Evolutionary conservation across 2,888 invertebrate genomes (phyloP), one percentile per base, ranked within the genome.

Genomic region (Sericinus montela): DNA sequence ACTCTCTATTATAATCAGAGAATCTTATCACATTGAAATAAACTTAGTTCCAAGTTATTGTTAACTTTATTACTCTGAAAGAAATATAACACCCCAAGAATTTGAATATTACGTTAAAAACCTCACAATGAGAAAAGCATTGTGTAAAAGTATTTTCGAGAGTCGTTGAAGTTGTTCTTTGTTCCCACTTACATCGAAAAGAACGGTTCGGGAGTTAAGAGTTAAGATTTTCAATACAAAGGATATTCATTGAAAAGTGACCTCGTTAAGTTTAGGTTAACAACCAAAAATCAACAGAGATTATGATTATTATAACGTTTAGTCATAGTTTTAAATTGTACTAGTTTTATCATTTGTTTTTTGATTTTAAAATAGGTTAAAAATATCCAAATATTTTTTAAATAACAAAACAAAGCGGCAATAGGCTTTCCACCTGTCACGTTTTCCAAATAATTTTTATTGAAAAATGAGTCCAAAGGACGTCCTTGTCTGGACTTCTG

Each of bases 111-210:
- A 37, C 28, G 19, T 11, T 28, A 14, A 29, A 29, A 45, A 29
- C 29, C 23, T 15, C 30, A 30, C 11, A 50, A 45, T 32, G 15
- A 9, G 36, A 40, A 40, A 11, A 29, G 49, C 35, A 32, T 50
- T 41, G 28, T 45, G 37, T 45, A 29, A 45, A n/a, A 45, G 45
- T 36, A 45, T 45, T 49, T 49, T 50, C 32, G 11, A 45, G 49
- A 35, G 45, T 28, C 40, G 30, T 50, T 36, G 40, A 45, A 50
- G 45, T 45, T 50, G 49, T 40, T 30, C 45, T 45, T 50, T 45
- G 49, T 50, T 40, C 45, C 45, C 44, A 50, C 35, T 49, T 45
- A 45, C 29, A 45, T 6, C 14, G 45, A 45, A 45, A 44, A 44
- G 48, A 35, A 34, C 48, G 43, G 34, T 48, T 35, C 34, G 44